Evolutionary conservation across 2,888 invertebrate species (phyloP).

Genomic region (Erebia ligea): DNA sequence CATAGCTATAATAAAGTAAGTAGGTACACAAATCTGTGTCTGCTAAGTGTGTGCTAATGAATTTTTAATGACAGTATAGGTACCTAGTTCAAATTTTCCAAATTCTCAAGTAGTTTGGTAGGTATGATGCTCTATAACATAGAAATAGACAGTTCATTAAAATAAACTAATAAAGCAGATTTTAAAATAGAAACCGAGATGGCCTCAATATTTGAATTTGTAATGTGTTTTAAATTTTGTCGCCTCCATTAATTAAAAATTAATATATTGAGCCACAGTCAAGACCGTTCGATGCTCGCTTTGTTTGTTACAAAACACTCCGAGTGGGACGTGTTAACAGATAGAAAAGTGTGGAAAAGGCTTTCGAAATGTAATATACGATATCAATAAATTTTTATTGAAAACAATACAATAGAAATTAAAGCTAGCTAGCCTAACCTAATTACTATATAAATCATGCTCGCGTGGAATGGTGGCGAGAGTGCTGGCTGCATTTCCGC

Average conservation of each 20-base stretch:
- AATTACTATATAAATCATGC: no score
- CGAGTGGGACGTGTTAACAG: not conserved
- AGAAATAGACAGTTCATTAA: not conserved
- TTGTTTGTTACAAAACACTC: slow-evolving; percentile 24
- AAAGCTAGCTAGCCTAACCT: no score
- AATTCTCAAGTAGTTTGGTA: no score
- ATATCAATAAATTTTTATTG: not conserved
- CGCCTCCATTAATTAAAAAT: slow-evolving; percentile 41
- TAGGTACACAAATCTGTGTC: not conserved
- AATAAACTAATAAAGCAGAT: not conserved
- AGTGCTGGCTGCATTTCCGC: no score
- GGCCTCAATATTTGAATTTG: slow-evolving; percentile 39
- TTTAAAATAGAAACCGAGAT: slow-evolving; percentile 31
- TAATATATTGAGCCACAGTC: slow-evolving; percentile 38
- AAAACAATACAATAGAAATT: no score
- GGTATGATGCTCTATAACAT: not conserved
- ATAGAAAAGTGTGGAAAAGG: slow-evolving; percentile 2
- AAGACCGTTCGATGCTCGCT: slow-evolving; percentile 16
- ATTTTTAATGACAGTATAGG: no score
- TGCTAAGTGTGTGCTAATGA: no score
- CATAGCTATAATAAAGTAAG: no score
- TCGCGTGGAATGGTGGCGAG: no score
- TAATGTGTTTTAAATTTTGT: slow-evolving; percentile 38
- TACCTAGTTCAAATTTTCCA: no score
- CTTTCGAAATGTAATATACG: not conserved